Base-by-base conservation (phyloP, 2,113 vertebrate species). In the Bos javanicus region DNA sequence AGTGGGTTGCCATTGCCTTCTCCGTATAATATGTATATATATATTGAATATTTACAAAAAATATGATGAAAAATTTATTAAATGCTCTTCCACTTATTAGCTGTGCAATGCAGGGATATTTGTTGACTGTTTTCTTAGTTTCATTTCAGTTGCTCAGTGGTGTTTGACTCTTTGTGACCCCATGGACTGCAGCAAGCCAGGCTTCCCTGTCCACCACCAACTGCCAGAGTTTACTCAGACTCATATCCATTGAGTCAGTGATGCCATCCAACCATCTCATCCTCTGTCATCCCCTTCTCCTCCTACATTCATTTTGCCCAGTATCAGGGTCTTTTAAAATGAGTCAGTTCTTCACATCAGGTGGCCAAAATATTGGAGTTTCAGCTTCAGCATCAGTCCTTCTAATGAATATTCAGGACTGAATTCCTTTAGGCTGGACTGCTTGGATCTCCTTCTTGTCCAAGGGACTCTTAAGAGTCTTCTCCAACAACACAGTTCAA, bases 61-160 rank as follows among this genome's bases (percentile, higher is more conserved):
- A 74, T 16, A 28, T 16, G 56, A 2, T 76, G 48, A 16, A 39
- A 54, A 62, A 62, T 30, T 92, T 10, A 43, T 8, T 78, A 6
- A 25, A 0, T 50, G 16, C 3, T 78, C 54, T 48, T 5, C 5
- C n/a, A 74, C 64, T 78, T 64, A 30, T 15, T 50, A 80, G 33
- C 12, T 82, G 1, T 82, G 7, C 6, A 46, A 17, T 8, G 16
- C 80, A 33, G n/a, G 57, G 21, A 56, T 62, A 10, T 5, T 25
- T 57, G 15, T 46, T 59, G n/a, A 54, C 7, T 48, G 39, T 28
- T 28, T 78, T 64, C 33, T 64, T 19, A 19, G 30, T 64, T 64
- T 64, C 30, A n/a, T 17, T n/a, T 64, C 16, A 19, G 30, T 19
- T 7, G 0, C 33, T 64, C 33, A 64, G 33, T 64, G 15, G 33